phyloP scores from a whole-genome alignment of 64 coral and sea anemone species.

The Montipora sp. region DNA sequence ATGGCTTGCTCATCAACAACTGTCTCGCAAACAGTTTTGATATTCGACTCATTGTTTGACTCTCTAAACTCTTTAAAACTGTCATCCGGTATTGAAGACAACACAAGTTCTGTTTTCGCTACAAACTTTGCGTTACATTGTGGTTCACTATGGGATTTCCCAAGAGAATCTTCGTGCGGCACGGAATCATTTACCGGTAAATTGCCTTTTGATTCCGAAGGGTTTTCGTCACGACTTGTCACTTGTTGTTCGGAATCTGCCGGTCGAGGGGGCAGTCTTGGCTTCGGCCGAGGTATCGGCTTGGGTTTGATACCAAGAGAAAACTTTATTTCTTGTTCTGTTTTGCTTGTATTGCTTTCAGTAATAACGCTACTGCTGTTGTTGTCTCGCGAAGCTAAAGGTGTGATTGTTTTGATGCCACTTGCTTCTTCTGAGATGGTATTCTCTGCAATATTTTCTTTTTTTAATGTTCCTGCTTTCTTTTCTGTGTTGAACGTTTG shows the following conservation, averaged over 20 bases:
- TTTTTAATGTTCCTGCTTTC: constrained; percentile 23
- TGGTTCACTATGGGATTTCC: constrained; percentile 36
- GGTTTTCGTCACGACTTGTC: constrained; percentile 25
- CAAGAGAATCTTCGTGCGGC: not conserved
- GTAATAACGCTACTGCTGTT: not conserved
- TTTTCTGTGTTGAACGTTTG: constrained; percentile 3
- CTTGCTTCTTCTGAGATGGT: constrained; percentile 2
- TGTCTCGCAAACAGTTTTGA: not conserved
- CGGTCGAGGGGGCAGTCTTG: not conserved
- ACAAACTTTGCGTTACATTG: constrained; percentile 37
- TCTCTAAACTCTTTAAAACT: not conserved
- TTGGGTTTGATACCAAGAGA: constrained; percentile 20
- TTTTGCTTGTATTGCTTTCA: not conserved
- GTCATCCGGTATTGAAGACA: constrained; percentile 35
- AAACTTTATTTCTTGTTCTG: not conserved
- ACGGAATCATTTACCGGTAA: not conserved
- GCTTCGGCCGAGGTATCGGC: constrained; percentile 24
- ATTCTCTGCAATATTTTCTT: constrained; percentile 14
- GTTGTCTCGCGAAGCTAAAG: not conserved
- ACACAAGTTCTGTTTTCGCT: not conserved
- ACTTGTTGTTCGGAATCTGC: not conserved
- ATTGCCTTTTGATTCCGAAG: not conserved
- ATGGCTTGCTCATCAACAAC: not conserved
- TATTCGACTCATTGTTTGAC: not conserved
- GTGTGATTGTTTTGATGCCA: not conserved